Conservation (phyloP, 2,797 vertebrate species). For the Xenops minutus region DNA sequence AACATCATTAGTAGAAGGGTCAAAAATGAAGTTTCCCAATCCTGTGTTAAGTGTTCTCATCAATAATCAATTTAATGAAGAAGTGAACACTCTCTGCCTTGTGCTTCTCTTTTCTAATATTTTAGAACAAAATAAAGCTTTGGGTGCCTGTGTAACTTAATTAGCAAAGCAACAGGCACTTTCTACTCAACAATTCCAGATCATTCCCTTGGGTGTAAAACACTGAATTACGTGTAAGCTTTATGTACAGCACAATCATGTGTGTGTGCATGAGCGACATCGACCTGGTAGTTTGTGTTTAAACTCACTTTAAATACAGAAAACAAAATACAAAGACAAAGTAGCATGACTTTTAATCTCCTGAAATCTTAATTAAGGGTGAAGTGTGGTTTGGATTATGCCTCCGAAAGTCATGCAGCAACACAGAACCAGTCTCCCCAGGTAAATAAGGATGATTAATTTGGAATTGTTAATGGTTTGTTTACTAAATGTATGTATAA, state of each 20-base stretch:
- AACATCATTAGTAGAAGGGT: not conserved
- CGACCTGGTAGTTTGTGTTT: not conserved
- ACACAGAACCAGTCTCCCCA: conserved; percentile 15
- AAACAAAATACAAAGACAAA: not conserved
- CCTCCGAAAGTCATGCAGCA: not conserved
- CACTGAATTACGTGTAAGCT: not conserved
- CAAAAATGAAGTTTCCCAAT: not conserved
- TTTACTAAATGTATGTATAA: not conserved
- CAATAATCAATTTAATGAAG: not conserved
- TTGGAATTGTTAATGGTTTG: conserved; percentile 32
- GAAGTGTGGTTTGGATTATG: conserved; percentile 11
- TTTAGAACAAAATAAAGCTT: not conserved
- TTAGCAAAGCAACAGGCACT: not conserved
- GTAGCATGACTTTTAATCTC: not conserved
- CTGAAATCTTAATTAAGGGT: conserved; percentile 8
- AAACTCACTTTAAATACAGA: not conserved
- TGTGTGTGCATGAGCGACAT: not conserved
- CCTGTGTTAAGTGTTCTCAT: not conserved
- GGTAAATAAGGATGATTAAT: conserved; percentile 34
- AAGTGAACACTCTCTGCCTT: not conserved
- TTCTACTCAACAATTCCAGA: not conserved
- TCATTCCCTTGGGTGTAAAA: not conserved
- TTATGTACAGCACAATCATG: not conserved
- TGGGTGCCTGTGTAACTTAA: not conserved
- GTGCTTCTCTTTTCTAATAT: not conserved